phyloP scores from a whole-genome alignment of 2,113 vertebrate genomes.

The Prolemur simus region DNA sequence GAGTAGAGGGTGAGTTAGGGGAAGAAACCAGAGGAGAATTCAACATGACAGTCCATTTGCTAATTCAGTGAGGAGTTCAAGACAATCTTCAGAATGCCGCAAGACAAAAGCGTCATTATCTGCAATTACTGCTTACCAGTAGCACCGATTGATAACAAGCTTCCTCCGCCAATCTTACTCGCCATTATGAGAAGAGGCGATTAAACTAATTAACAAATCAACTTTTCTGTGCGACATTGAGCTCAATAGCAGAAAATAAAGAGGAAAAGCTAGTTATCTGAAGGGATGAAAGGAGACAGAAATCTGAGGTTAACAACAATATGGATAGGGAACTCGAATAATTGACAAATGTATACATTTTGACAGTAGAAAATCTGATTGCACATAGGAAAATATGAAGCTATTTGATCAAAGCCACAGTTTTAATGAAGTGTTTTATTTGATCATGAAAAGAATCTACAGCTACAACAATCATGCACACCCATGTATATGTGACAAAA shows the following conservation, averaged over 20 bases:
- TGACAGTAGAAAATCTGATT: conserved; percentile 55
- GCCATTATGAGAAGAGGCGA: conserved; percentile 87
- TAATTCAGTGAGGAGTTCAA: conserved; percentile 92
- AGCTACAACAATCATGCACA: background rate
- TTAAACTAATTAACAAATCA: conserved; percentile 88
- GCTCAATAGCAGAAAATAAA: conserved; percentile 79
- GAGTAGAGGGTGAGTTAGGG: conserved; percentile 72
- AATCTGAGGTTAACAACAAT: conserved; percentile 70
- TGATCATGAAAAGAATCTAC: conserved; percentile 40
- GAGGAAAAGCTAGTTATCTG: conserved; percentile 59
- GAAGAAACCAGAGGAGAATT: conserved; percentile 89
- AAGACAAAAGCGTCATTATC: conserved; percentile 98
- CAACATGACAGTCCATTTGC: conserved; percentile 85
- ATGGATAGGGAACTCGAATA: conserved; percentile 46
- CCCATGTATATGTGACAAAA: background rate
- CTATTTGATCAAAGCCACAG: conserved; percentile 44
- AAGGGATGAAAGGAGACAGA: conserved; percentile 46
- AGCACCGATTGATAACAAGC: conserved; percentile 85
- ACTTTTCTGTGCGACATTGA: conserved; percentile 79
- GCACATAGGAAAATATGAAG: conserved; percentile 7
- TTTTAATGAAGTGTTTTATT: conserved; percentile 32
- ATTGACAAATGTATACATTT: conserved; percentile 54
- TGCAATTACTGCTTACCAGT: conserved; percentile 94
- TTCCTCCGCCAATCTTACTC: conserved; percentile 88
- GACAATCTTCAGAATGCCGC: conserved; percentile 91